Evolutionary conservation across 2,888 invertebrate species (phyloP).

Genomic region (Xestia c-nigrum): DNA sequence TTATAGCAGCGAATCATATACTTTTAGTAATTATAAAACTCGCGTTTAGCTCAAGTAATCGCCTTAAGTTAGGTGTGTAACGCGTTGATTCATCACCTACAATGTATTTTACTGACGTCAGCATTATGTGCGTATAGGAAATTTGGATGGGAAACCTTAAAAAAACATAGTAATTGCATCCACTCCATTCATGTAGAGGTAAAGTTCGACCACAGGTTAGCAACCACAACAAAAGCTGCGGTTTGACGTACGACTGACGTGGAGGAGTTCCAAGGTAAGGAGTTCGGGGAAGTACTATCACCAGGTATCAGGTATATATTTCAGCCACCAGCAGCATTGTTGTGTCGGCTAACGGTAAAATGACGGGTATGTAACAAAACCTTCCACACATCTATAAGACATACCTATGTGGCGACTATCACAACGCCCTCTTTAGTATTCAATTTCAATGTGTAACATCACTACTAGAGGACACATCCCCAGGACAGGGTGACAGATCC

Average conservation of each 20-base stretch:
- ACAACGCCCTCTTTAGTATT: no score
- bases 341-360: not conserved
- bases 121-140: conserved; percentile 21
- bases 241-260: conserved; percentile 36
- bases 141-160: conserved; percentile 23
- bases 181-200: not conserved
- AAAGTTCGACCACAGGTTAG: conserved; percentile 34
- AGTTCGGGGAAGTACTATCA: conserved; percentile 25
- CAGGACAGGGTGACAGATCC: no score
- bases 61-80: conserved; percentile 1
- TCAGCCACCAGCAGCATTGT: no score
- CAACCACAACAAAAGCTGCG: conserved; percentile 11
- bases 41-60: no score
- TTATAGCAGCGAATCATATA: no score
- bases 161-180: not conserved
- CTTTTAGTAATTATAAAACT: no score
- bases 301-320: not conserved
- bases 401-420: no score
- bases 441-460: no score
- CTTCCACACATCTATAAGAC: no score
- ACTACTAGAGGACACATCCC: no score
- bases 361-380: not conserved
- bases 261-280: not conserved
- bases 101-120: conserved; percentile 19
- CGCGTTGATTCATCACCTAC: conserved; percentile 15